These are phyloP conservation scores for Mirza zaza DNA, from an alignment of 2,113 vertebrate species.

Conservation along the genomic window DNA sequence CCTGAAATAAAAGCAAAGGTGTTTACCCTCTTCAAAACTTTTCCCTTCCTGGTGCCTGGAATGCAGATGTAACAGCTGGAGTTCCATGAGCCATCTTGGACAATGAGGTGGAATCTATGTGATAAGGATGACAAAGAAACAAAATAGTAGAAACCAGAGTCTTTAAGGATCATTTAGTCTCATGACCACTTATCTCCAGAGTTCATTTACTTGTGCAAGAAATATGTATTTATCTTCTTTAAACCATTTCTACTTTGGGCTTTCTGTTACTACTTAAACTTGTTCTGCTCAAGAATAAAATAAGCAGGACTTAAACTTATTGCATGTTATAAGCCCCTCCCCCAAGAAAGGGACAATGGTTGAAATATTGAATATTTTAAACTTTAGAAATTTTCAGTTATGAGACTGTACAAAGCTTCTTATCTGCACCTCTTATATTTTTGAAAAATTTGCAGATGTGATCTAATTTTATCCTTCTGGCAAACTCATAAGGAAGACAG, in stretches of 20 bases:
- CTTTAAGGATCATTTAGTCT: neutral
- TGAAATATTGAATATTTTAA: conserved; percentile 43
- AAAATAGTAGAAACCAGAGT: neutral
- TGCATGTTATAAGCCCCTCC: neutral
- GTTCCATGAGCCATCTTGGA: neutral
- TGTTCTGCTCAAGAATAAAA: neutral
- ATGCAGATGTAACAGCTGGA: neutral
- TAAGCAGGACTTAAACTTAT: neutral
- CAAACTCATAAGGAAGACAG: neutral
- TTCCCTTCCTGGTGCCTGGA: neutral
- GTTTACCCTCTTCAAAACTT: neutral
- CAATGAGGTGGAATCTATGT: neutral
- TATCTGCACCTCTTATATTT: conserved; percentile 5
- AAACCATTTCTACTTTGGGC: neutral
- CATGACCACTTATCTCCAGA: neutral
- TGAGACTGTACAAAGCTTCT: neutral
- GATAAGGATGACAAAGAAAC: neutral
- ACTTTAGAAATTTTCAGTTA: neutral
- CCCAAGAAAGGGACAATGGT: neutral
- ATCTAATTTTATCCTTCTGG: conserved; percentile 30
- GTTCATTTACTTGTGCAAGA: neutral
- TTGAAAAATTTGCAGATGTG: conserved; percentile 1
- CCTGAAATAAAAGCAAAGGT: neutral
- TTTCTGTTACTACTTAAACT: neutral
- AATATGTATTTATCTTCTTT: neutral